Evolutionary conservation across 30 jellyfish, hydroid and myxozoan genomes (phyloP), one percentile per base, ranked within the genome.

Genomic region (Cassiopea xamachana): DNA sequence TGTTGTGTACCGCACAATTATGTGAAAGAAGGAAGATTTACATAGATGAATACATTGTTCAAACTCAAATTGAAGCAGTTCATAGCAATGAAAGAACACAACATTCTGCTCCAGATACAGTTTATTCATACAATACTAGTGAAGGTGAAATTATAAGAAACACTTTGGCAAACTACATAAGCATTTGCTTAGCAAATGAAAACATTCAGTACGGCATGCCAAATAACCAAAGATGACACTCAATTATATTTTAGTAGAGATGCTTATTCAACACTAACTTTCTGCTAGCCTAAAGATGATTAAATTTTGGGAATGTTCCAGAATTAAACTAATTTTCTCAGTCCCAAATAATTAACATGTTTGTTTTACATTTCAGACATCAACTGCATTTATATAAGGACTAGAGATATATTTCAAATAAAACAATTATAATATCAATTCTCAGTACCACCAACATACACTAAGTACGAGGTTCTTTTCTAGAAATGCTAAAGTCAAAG

Each of bases 1-100:
- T 91, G 97, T 64, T 91, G 84, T 91, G 93, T 85, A 51, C 96
- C 84, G 15, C 96, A 75, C 83, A 91, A 91, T 68, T 91, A 61
- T 91, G 97, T 85, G 97, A 91, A 60, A 74, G 16, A 4, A 75
- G 75, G 46, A 46, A 84, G 43, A 78, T 60, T 68, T 27, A 60
- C 48, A 10, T 85, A 8, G 95, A 77, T 85, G 94, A 75, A n/a
- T 82, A 84, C 1, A 67, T 80, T 13, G 88, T 79, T 58, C 87
- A 86, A 86, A 74, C 58, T 15, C 90, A 85, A 75, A 55, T 10
- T 55, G 64, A 55, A 3, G 64, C 64, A 3, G 64, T 10, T 55
- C 64, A 10, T 55, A 55, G 64, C 12, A 55, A 55, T 55, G 7
- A 55, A 10, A 55, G 64, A 55, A 55, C 12, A 55, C 7, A 55